These are phyloP conservation scores for Echinarachnius parma DNA, from an alignment of 53 echinoderm and acorn worm species.

Conservation along the genomic window DNA sequence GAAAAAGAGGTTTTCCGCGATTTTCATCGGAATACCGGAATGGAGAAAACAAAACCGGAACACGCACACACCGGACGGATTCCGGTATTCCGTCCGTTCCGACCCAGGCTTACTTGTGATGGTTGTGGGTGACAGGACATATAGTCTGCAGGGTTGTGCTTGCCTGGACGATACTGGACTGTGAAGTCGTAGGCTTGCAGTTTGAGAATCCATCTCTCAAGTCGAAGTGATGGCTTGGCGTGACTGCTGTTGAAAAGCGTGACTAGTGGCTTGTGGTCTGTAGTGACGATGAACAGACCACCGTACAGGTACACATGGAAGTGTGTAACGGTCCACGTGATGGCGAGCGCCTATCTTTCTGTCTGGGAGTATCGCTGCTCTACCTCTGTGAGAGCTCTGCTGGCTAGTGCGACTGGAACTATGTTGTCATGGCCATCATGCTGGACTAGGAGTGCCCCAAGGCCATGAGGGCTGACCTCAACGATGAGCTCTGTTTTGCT, in stretches of 20 bases:
- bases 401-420: slow-evolving; percentile 16
- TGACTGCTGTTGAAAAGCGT: slow-evolving; percentile 25
- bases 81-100: too few species aligned
- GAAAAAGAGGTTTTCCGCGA: too few species aligned
- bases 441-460: slow-evolving; percentile 54
- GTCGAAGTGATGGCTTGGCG: slow-evolving; percentile 29
- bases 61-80: too few species aligned
- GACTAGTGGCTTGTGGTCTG: slow-evolving; percentile 47
- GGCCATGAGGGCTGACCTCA: slow-evolving; percentile 58
- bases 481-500: slow-evolving; percentile 50
- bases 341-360: slow-evolving; percentile 45
- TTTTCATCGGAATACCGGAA: too few species aligned
- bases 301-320: slow-evolving; percentile 47
- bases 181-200: slow-evolving; percentile 49
- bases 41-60: too few species aligned
- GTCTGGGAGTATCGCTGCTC: slow-evolving; percentile 51
- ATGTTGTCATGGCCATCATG: not conserved
- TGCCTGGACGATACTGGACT: slow-evolving; percentile 48
- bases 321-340: slow-evolving; percentile 44
- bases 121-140: slow-evolving; percentile 50
- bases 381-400: slow-evolving; percentile 38
- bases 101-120: too few species aligned
- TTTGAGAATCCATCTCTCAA: slow-evolving; percentile 50
- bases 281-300: slow-evolving; percentile 27
- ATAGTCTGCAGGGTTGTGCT: slow-evolving; percentile 54